These are phyloP conservation scores for Lasioglossum lativentre DNA, from an alignment of 2,888 invertebrate species.

Conservation along the genomic window DNA sequence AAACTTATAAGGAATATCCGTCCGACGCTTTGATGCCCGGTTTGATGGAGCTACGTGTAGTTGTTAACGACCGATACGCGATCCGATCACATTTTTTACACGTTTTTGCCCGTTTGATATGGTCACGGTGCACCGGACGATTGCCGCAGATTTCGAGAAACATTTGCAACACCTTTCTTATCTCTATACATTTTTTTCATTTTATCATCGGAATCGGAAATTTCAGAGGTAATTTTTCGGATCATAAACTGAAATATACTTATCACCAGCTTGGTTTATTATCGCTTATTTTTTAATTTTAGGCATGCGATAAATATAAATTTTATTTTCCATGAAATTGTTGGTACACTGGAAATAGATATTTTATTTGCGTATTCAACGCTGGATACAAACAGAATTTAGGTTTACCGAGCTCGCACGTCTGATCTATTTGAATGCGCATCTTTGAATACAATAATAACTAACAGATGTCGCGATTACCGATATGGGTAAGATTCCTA, in stretches of 20 bases:
- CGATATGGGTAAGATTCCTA: no score
- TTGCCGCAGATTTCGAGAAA: background rate
- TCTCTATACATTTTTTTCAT: background rate
- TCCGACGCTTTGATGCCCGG: background rate
- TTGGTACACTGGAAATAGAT: no score
- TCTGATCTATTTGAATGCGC: no score
- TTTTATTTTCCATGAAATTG: background rate
- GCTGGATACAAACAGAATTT: no score
- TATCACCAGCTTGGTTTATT: no score
- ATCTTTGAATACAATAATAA: no score
- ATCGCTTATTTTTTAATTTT: no score
- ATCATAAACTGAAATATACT: no score
- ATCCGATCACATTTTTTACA: background rate
- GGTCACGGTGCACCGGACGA: background rate
- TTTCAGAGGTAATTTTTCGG: background rate
- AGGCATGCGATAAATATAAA: no score
- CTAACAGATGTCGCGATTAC: no score
- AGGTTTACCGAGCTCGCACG: no score
- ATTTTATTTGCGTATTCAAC: no score
- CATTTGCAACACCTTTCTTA: background rate
- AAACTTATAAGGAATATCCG: conserved; percentile 18
- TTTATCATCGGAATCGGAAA: background rate
- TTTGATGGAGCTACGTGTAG: background rate
- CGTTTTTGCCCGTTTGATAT: background rate
- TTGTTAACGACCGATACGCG: conserved; percentile 7